Base-by-base conservation (phyloP, 2,888 invertebrate genomes). In the Ceriagrion tenellum region DNA sequence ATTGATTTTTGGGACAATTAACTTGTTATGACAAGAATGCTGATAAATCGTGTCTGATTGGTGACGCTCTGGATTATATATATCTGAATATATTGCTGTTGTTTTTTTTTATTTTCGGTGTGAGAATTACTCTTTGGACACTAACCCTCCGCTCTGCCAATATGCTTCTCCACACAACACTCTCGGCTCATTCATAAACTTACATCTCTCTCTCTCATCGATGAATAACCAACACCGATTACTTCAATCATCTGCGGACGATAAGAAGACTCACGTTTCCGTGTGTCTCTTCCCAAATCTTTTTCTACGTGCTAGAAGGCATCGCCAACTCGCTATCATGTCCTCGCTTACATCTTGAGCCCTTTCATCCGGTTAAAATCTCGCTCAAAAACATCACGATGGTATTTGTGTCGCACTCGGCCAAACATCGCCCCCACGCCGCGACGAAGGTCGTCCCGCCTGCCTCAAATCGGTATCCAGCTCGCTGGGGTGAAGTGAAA, bases 61-160 rank as follows among this genome's bases (percentile, higher is more conserved):
- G 93, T 93, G 69, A 69, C 93, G 93, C 93, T 93, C 93, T 93
- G 93, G 47, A 47, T 93, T 93, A 93, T 35, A 35, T 30, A n/a
- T 69, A 69, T 26, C 12, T 69, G 4, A 16, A 18, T 10, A 81
- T 81, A 40, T 93, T 93, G 93, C 69, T 93, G 93, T 93, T 93
- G 93, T 93, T 93, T n/a, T 47, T 47, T 59, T 93, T 93, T 47
- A 47, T 93, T 93, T 93, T 93, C 63, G 93, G 40, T 93, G 93
- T 93, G 93, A 63, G 74, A 93, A 47, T 93, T 47, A 89, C 89
- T 89, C 69, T 93, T 47, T 93, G 69, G 69, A 93, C 69, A 69
- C 69, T 59, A 47, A 47, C 63, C 69, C 20, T 47, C 63, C 69
- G 93, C 93, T 93, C 3, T 93, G n/a, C 69, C 93, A 35, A 93